Base-by-base conservation (phyloP, 92 coral and sea anemone genomes). In the Phenganax marumi region DNA sequence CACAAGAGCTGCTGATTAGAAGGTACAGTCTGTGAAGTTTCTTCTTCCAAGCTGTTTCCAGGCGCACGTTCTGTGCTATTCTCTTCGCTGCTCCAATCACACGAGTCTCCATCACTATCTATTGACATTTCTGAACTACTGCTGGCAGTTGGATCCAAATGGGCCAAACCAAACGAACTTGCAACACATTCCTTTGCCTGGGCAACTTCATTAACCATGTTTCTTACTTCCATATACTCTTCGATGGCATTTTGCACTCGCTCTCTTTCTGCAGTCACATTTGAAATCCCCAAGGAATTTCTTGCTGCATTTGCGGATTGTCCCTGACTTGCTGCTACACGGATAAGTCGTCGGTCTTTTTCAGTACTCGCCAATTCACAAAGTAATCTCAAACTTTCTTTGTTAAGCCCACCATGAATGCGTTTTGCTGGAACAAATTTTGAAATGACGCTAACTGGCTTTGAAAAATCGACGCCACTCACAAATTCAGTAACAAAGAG, bases 291-390 rank as follows among this genome's bases (percentile, higher is more conserved):
- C 86, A 84, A 56, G 60, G 53, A 70, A 63, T 83, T 21, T 76
- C 84, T 84, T 76, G 87, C 84, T 72, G 68, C 77, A 68, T 79
- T 85, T 63, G 69, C 84, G 57, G 88, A 65, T 51, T 78, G 73
- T 16, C 84, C 77, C 70, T 85, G 88, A 58, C 88, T 55, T 11
- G 74, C 73, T 53, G 88, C 80, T 12, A 85, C 88, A 33, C 74
- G 73, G 62, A 84, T 64, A 56, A 78, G 80, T 23, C 85, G 23
- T 24, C 80, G 70, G 84, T 79, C 88, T 52, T 70, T 85, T 50
- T 79, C 84, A 73, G 62, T 73, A 78, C 81, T 83, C 61, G 81
- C 86, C 75, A 83, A 70, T 65, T 83, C 73, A 61, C 86, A 61
- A 12, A 83, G 61, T 21, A 83, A 53, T 74, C 50, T 65, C 47